Evolutionary conservation across 2,797 vertebrate species (phyloP).

Genomic region (Podargus strigoides): DNA sequence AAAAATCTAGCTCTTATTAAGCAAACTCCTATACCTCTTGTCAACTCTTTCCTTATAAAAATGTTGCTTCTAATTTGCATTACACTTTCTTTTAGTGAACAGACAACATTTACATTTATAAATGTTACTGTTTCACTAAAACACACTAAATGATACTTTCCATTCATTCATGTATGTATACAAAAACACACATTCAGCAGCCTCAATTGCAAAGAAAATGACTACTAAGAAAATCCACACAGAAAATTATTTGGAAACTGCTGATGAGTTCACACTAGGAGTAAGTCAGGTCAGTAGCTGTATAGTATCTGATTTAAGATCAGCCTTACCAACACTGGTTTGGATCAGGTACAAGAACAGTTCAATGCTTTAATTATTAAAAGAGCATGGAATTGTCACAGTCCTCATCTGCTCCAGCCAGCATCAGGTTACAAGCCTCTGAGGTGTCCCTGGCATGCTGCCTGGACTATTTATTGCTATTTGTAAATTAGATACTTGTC

Average conservation of each 20-base stretch:
- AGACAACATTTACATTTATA: neutral
- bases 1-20: neutral
- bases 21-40: neutral
- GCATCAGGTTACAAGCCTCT: conserved; percentile 63
- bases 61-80: neutral
- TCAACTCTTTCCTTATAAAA: neutral
- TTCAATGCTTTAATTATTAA: conserved; percentile 56
- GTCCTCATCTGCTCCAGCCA: neutral
- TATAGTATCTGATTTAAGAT: neutral
- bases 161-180: neutral
- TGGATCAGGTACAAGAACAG: neutral
- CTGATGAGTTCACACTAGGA: neutral
- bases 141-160: neutral
- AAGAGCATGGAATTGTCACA: conserved; percentile 49
- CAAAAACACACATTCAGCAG: neutral
- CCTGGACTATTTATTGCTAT: conserved; percentile 70
- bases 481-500: conserved; percentile 70
- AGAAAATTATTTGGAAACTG: neutral
- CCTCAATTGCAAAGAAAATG: neutral
- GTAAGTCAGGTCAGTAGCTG: neutral
- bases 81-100: neutral
- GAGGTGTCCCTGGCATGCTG: conserved; percentile 53
- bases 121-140: neutral
- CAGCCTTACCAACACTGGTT: neutral
- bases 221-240: neutral